A percentile compares a stretch with the other conserved stretches of the same genome.
Evolutionary conservation across 2,888 invertebrate genomes (phyloP).

Genomic region (Hypomecis punctinalis): DNA sequence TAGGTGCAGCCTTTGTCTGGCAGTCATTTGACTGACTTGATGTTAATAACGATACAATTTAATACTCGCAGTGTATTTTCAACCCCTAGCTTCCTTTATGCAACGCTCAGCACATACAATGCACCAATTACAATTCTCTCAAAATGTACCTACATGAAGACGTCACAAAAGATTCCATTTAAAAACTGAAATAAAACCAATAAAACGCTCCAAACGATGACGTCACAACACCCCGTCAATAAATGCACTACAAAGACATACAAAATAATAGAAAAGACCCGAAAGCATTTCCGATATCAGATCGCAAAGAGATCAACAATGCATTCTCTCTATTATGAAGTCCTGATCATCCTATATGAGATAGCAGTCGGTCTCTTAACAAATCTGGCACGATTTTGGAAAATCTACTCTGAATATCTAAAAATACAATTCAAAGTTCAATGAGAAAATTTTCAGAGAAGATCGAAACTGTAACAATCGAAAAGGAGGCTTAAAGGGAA

Average conservation of each 20-base stretch:
- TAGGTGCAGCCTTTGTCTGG: no score
- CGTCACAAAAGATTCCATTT: constrained; percentile 3
- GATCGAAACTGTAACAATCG: neutral
- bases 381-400: neutral
- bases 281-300: constrained; percentile 69
- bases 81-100: neutral
- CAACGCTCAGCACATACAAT: neutral
- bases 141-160: neutral
- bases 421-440: neutral
- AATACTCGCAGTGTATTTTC: no score
- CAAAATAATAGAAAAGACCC: constrained; percentile 48
- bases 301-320: constrained; percentile 44
- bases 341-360: constrained; percentile 36
- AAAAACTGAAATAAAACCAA: constrained; percentile 8
- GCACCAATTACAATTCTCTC: neutral
- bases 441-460: neutral
- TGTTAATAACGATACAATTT: no score
- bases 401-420: neutral
- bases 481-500: neutral
- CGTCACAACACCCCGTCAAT: constrained; percentile 30
- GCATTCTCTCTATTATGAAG: constrained; percentile 43
- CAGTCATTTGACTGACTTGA: no score
- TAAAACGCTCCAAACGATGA: constrained; percentile 16
- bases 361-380: constrained; percentile 15
- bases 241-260: constrained; percentile 41